Evolutionary conservation across 2,113 vertebrate genomes (phyloP).

Genomic region (Halcyon malimbica): DNA sequence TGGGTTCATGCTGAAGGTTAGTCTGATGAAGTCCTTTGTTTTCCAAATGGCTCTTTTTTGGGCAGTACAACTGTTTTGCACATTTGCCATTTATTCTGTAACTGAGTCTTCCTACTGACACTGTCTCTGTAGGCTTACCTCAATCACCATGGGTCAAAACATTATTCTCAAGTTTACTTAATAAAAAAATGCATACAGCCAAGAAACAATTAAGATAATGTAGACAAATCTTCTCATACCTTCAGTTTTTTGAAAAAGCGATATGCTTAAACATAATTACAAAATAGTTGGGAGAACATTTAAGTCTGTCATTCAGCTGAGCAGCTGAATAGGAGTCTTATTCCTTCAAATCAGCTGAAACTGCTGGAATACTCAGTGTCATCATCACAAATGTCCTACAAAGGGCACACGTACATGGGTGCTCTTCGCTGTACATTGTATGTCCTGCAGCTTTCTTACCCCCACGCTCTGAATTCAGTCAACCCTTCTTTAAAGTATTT

Average conservation of each 20-base stretch:
- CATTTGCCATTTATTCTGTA: not conserved
- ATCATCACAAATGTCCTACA: not conserved
- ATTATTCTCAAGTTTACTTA: not conserved
- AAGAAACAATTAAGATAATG: not conserved
- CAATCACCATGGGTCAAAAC: not conserved
- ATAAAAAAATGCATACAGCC: not conserved
- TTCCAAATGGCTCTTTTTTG: not conserved
- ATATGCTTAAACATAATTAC: not conserved
- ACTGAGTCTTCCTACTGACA: not conserved
- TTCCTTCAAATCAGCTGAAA: not conserved
- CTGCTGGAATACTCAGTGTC: not conserved
- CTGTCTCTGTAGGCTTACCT: not conserved
- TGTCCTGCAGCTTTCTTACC: slow-evolving; percentile 40
- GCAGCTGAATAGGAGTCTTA: not conserved
- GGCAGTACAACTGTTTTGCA: not conserved
- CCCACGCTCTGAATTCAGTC: slow-evolving; percentile 9
- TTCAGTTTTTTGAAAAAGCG: not conserved
- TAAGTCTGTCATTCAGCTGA: not conserved
- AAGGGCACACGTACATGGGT: not conserved
- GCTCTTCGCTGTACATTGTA: not conserved
- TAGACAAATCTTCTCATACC: not conserved
- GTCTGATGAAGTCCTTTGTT: not conserved
- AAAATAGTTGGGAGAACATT: not conserved
- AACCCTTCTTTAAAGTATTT: slow-evolving; percentile 39
- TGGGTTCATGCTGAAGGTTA: not conserved